Evolutionary conservation across 2,888 invertebrate species (phyloP), one percentile per base, ranked within the genome.

Genomic region (Macaria notata): DNA sequence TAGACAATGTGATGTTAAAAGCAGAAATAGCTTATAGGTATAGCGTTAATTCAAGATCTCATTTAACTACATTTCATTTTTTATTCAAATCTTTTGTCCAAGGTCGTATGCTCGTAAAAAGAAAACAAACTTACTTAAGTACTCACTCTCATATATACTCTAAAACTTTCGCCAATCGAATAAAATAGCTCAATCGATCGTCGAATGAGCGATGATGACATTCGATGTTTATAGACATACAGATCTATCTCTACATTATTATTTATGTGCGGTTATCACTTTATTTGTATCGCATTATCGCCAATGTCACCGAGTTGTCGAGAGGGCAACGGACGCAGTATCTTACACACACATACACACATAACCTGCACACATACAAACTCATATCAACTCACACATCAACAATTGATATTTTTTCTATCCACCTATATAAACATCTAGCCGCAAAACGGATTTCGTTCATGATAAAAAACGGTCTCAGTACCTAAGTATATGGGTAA

Each of bases 271-370:
- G 72, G 76, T 87, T 90, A 90, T 88, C 89, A 81, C 76, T 79
- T 71, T 86, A 84, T 90, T 89, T 88, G 86, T 84, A 80, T 81
- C 82, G 19, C 19, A 19, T 19, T 19, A 19, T 75, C 76, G 80
- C 90, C 91, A 91, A 91, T 91, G 91, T 91, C 91, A 90, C 87
- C 81, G 88, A 88, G 86, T 88, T 84, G 85, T 75, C 71, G 81
- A 73, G 82, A 83, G 91, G 88, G 88, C 90, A 90, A 89, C 84
- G 90, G 78, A 84, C 91, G 85, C 81, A 71, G 77, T 89, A 87
- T 87, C 84, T 86, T 73, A 79, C 73, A 72, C 73, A 83, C 75
- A 78, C 76, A 77, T 67, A 78, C 71, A 78, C 69, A 64, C 60
- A 73, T 70, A 71, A 62, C 46, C 9, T 46, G 8, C 71, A 71